Percentiles rank a stretch among this genome's conserved stretches.
Evolutionary conservation across 2,888 invertebrate genomes (phyloP).

Genomic region (Aporophyla nigra): DNA sequence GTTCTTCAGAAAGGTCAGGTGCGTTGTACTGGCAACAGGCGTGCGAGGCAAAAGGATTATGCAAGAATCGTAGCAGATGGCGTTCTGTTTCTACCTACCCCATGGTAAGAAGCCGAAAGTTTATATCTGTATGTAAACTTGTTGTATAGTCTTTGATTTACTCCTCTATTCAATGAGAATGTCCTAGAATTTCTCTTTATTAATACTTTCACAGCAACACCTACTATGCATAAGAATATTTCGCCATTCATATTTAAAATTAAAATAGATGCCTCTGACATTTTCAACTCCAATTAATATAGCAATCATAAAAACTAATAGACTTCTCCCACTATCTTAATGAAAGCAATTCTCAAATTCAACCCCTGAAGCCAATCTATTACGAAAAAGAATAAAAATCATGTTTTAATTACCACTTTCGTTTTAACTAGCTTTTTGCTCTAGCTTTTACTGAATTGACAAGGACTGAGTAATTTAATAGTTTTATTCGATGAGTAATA

Average conservation of each 20-base stretch:
- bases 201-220: neutral
- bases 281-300: conserved; percentile 32
- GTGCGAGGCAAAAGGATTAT: too few relatives aligned
- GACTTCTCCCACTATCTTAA: conserved; percentile 26
- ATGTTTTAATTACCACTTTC: conserved; percentile 12
- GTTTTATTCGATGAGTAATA: neutral
- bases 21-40: too few relatives aligned
- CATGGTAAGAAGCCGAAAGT: too few relatives aligned
- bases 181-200: neutral
- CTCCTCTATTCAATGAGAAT: neutral
- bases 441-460: neutral
- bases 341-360: conserved; percentile 16
- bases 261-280: neutral
- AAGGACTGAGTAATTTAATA: neutral
- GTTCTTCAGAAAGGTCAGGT: too few relatives aligned
- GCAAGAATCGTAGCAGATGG: too few relatives aligned
- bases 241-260: neutral
- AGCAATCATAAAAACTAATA: conserved; percentile 42
- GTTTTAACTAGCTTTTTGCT: conserved; percentile 15
- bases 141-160: too few relatives aligned
- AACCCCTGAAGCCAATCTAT: conserved; percentile 33
- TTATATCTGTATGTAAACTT: too few relatives aligned
- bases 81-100: too few relatives aligned
- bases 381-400: conserved; percentile 38
- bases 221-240: neutral